Conservation (phyloP, 2,888 invertebrate genomes). For the Electrophaes corylata region DNA sequence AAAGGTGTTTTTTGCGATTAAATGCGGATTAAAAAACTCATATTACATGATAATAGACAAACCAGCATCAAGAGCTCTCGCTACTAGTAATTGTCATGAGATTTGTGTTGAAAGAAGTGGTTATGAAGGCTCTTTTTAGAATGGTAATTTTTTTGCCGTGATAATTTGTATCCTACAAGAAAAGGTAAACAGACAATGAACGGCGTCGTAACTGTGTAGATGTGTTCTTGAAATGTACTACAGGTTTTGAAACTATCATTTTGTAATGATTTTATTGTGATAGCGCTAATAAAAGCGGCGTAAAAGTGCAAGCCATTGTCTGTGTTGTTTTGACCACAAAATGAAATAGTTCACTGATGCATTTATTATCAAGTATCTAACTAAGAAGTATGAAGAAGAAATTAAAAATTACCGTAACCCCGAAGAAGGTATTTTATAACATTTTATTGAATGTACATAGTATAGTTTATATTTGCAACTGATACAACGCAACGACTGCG, state of each 20-base stretch:
- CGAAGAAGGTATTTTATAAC: constrained; percentile 44
- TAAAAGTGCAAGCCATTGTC: not conserved
- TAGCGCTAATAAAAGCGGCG: constrained; percentile 1
- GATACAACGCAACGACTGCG: no score
- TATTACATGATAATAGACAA: constrained; percentile 28
- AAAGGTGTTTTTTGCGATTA: constrained; percentile 57
- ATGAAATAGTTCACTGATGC: not conserved
- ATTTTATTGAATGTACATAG: no score
- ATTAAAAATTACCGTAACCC: constrained; percentile 44
- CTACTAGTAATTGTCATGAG: not conserved
- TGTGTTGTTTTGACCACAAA: not conserved
- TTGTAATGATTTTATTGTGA: constrained; percentile 7
- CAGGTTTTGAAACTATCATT: not conserved
- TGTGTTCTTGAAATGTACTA: constrained; percentile 20
- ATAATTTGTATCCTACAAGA: constrained; percentile 37
- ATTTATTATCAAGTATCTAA: not conserved
- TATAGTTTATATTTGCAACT: no score
- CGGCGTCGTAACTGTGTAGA: constrained; percentile 22
- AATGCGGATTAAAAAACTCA: constrained; percentile 56
- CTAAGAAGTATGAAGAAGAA: constrained; percentile 45
- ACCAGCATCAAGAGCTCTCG: constrained; percentile 41
- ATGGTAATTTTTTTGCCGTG: constrained; percentile 43
- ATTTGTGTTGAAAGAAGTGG: not conserved
- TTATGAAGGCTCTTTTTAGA: constrained; percentile 37
- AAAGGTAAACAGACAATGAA: constrained; percentile 33